Base-by-base conservation (phyloP, 2,113 vertebrate species). In the Anguilla japonica region DNA sequence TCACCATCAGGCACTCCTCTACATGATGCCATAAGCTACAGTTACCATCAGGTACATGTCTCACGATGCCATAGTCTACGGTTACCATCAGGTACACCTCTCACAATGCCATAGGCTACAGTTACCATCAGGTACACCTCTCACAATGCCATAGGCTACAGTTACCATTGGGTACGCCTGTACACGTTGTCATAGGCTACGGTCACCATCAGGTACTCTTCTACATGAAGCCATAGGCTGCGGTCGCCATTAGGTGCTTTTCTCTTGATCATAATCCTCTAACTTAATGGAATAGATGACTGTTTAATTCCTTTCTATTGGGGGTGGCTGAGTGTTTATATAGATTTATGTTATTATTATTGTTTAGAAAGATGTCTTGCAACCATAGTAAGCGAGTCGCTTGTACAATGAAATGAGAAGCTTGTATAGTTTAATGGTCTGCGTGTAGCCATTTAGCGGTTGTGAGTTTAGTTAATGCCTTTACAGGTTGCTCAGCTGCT, bases 401-500 rank as follows among this genome's bases (percentile, higher is more conserved):
- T 46, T 46, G 43, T 46, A 46, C 43, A 46, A 46, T 46, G 43
- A 46, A 46, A 46, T 46, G 43, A 46, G 43, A 8, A 46, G 43
- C 43, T 46, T 0, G 2, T 8, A 53, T 2, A 53, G 13, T 13
- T 53, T 53, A 53, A 14, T 11, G 11, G 50, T 53, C 8, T 53
- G 50, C 50, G 13, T 53, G 50, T 34, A 20, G 20, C 18, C 79
- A 67, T 5, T 15, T 9, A 1, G 53, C 7, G 15, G 26, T 22
- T 13, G 40, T 9, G 39, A 41, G 60, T 53, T 22, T 41, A 34
- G 16, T 34, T 86, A 26, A 75, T 88, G 34, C 87, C 22, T n/a
- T 46, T 87, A 9, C 86, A 93, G 92, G 85, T 91, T 79, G 83
- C 85, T 67, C 41, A 88, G 63, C 83, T 92, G 34, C 89, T 93